These are phyloP conservation scores for Lottia gigantea DNA, from an alignment of 2,888 invertebrate genomes.

Conservation along the genomic window DNA sequence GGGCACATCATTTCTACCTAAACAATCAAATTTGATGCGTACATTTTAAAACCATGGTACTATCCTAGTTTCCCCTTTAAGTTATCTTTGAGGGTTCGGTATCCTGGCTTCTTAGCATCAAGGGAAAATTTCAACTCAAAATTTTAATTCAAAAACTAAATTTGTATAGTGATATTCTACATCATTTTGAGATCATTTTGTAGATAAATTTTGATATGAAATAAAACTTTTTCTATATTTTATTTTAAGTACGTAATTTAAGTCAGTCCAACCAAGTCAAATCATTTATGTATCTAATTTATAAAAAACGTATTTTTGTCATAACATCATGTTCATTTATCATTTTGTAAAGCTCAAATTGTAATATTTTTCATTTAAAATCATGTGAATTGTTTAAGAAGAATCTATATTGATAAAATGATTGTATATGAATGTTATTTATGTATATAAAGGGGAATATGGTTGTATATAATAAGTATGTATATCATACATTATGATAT, in stretches of 20 bases:
- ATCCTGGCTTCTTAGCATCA: no score
- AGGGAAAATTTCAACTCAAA: no score
- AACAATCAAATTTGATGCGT: no score
- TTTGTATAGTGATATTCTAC: no score
- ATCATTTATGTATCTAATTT: constrained; percentile 3
- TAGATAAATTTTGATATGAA: constrained; percentile 6
- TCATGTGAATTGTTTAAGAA: neutral
- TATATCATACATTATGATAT: no score
- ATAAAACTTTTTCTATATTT: constrained; percentile 5
- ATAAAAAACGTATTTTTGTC: neutral
- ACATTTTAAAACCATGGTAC: no score
- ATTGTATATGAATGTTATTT: neutral
- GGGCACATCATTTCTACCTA: no score
- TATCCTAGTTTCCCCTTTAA: no score
- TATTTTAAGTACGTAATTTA: neutral
- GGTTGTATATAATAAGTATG: no score
- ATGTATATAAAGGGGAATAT: neutral
- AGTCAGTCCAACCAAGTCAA: constrained; percentile 1
- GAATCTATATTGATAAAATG: neutral
- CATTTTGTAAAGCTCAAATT: constrained; percentile 7
- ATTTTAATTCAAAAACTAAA: no score
- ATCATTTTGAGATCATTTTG: neutral
- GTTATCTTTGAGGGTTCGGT: no score
- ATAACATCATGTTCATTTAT: neutral
- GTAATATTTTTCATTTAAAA: neutral